These are phyloP conservation scores for Proisotoma minuta DNA, from an alignment of 2,888 invertebrate species.

Conservation along the genomic window DNA sequence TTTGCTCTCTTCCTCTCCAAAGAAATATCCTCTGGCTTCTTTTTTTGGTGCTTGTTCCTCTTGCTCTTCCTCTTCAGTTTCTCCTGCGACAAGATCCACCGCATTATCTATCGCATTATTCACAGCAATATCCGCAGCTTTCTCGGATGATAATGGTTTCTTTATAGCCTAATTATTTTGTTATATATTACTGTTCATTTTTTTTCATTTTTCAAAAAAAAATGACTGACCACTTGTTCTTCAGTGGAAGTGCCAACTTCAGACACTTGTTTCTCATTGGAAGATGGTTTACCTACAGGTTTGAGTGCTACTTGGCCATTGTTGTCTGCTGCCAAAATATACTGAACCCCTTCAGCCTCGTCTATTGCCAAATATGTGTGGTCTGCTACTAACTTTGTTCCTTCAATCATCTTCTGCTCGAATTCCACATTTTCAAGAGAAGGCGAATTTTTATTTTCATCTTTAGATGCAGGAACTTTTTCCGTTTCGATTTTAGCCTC, in stretches of 20 bases:
- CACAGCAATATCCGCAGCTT: constrained; percentile 25
- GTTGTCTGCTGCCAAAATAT: constrained; percentile 25
- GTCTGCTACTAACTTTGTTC: constrained; percentile 24
- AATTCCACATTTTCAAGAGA: too few relatives aligned
- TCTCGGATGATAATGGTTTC: neutral
- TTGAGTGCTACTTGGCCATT: constrained; percentile 17
- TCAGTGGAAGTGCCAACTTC: neutral
- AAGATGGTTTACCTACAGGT: constrained; percentile 11
- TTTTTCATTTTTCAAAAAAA: neutral
- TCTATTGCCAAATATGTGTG: constrained; percentile 30
- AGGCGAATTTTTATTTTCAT: too few relatives aligned
- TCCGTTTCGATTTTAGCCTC: too few relatives aligned
- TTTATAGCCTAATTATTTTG: neutral
- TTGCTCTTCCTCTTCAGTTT: neutral
- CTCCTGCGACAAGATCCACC: constrained; percentile 12
- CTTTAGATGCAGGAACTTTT: too few relatives aligned
- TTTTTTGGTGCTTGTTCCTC: neutral
- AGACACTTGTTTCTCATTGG: neutral
- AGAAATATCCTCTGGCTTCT: constrained; percentile 9
- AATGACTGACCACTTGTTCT: neutral
- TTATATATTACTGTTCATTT: neutral
- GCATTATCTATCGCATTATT: constrained; percentile 18
- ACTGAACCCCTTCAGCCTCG: constrained; percentile 22
- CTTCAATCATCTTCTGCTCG: constrained; percentile 13
- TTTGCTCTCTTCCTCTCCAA: neutral